phyloP scores from a whole-genome alignment of 2,113 vertebrate species.

The Rana temporaria region DNA sequence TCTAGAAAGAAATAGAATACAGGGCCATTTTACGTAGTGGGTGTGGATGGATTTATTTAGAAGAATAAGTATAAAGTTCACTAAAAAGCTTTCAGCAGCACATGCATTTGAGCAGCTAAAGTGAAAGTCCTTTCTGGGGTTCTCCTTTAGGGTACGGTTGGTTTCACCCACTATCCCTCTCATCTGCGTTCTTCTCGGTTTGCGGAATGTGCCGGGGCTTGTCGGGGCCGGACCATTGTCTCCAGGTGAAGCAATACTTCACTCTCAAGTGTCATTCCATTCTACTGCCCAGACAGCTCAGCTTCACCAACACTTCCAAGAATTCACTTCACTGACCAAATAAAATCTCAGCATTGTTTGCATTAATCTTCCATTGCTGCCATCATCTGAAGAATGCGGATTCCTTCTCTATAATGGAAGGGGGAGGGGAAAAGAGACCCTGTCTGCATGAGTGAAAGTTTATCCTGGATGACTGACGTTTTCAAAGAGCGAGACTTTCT shows the following conservation, averaged over 20 bases:
- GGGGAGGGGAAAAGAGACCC: not conserved
- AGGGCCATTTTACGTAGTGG: too few species aligned
- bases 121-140: too few species aligned
- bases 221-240: not conserved
- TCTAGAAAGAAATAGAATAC: too few species aligned
- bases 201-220: not conserved
- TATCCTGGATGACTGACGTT: not conserved
- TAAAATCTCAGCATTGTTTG: conserved; percentile 6
- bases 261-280: conserved; percentile 20
- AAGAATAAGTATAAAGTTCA: too few species aligned
- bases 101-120: too few species aligned
- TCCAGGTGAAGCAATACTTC: conserved; percentile 10
- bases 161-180: too few species aligned
- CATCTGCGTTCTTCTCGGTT: too few species aligned
- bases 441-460: not conserved
- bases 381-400: conserved; percentile 6
- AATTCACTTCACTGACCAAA: conserved; percentile 25
- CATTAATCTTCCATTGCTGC: not conserved
- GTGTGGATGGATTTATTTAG: too few species aligned
- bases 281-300: conserved; percentile 3
- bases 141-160: not conserved
- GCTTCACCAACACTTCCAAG: not conserved
- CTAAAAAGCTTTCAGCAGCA: too few species aligned
- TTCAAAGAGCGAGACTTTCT: conserved; percentile 13
- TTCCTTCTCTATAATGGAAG: not conserved